A percentile compares a stretch with the other conserved stretches of the same genome.
phyloP scores from a whole-genome alignment of 2,113 vertebrate species.

The Pogona vitticeps region DNA sequence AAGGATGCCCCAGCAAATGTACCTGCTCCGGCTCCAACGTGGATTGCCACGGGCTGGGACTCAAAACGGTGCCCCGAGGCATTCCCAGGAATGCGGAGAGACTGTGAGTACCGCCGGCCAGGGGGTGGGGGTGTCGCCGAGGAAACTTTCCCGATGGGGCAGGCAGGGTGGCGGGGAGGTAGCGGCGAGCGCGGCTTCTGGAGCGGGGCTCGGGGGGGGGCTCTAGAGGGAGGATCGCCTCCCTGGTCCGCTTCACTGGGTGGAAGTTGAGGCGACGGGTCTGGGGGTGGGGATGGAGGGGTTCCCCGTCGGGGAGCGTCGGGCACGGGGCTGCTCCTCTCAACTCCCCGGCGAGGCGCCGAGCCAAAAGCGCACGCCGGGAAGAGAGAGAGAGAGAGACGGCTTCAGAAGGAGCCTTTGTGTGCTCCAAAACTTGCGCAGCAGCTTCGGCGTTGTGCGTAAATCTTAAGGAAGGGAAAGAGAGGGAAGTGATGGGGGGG shows the following conservation, averaged over 20 bases:
- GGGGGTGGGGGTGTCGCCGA: too few relatives aligned
- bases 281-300: not conserved
- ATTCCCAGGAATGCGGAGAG: conserved; percentile 94
- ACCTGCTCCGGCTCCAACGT: conserved; percentile 95
- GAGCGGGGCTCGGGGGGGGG: too few relatives aligned
- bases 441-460: not conserved
- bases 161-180: too few relatives aligned
- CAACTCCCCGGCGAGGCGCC: not conserved
- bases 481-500: not conserved
- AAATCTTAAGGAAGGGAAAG: not conserved
- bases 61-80: conserved; percentile 89
- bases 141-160: too few relatives aligned
- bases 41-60: conserved; percentile 95
- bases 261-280: not conserved
- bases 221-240: too few relatives aligned
- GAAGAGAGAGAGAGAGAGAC: not conserved
- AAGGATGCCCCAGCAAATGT: conserved; percentile 94
- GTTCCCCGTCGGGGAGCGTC: too few relatives aligned
- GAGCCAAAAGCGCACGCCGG: not conserved
- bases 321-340: not conserved
- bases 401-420: not conserved
- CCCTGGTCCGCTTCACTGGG: too few relatives aligned
- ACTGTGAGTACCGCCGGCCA: conserved; percentile 85
- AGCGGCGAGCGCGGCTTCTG: too few relatives aligned
- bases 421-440: not conserved